Base-by-base conservation (phyloP, 1,140 invertebrate genomes). In the Bombyx mori region DNA sequence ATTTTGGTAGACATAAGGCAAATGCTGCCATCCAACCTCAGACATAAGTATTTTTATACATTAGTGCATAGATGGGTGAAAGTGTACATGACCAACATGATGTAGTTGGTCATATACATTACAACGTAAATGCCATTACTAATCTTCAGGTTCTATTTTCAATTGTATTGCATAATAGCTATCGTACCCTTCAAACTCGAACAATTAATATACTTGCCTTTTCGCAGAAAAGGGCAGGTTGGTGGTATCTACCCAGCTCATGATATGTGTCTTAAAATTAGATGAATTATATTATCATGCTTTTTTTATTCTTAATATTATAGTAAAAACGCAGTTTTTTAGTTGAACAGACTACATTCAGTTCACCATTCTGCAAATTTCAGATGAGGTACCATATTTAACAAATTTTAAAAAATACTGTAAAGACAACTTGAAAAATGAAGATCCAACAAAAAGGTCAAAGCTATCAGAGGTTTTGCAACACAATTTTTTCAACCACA, bases 401-500 rank as follows among this genome's bases (percentile, higher is more conserved):
- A 72, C 73, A 47, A 92, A 93, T 52, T 95, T 95, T 75, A 90
- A 89, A 59, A 89, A 91, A 48, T 90, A 92, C 57, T 94, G 93
- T 68, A 89, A 89, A 69, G 89, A 89, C 54, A 84, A 89, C 66
- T 71, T 95, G 43, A 91, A 93, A 68, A 90, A 91, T 77, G 60
- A 80, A 56, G 89, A 91, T 61, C 84, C 91, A 35, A 77, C 86
- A 48, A 72, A 89, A 57, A 88, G 93, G 54, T 91, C 92, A 10
- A 89, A 88, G 51, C 82, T 95, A 49, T 89, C 89, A 10, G 86
- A 89, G 22, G 75, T 95, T 12, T 79, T 94, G 1, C 81, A 92
- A 68, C 92, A 96, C 82, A 88, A 90, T 18, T 95, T 94, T 77
- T 95, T 95, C 62, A 93, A 92, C 65, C 93, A 96, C 78, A 92